A percentile compares a stretch with the other conserved stretches of the same genome.
These are phyloP conservation scores for Mystacides longicornis DNA, from an alignment of 2,888 invertebrate genomes.

Conservation along the genomic window DNA sequence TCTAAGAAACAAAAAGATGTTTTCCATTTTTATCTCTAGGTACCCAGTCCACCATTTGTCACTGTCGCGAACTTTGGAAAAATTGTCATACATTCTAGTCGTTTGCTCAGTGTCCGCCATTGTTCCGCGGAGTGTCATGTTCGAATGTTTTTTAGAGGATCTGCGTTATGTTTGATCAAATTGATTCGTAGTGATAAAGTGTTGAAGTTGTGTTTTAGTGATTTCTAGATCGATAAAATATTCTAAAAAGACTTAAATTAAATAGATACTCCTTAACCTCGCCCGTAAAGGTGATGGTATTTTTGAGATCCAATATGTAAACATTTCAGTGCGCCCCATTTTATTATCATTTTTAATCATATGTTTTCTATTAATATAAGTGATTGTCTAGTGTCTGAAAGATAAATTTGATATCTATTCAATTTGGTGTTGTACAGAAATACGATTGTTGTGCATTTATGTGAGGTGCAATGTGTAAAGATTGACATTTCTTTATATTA, in stretches of 20 bases:
- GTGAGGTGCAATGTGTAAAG: constrained; percentile 1
- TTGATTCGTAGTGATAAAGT: not conserved
- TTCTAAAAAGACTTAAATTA: not conserved
- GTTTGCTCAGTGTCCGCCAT: not conserved
- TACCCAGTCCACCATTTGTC: not conserved
- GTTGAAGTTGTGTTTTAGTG: not conserved
- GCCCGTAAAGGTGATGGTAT: constrained; percentile 10
- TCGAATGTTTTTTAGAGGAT: not conserved
- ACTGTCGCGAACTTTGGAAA: not conserved
- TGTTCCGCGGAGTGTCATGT: not conserved
- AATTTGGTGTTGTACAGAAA: not conserved
- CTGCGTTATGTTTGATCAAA: not conserved
- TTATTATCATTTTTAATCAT: not conserved
- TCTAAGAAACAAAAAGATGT: not conserved
- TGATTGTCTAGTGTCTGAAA: not conserved
- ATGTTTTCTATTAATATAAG: not conserved
- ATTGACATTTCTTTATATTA: constrained; percentile 1
- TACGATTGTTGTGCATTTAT: not conserved
- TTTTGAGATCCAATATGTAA: constrained; percentile 15
- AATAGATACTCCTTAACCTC: constrained; percentile 14
- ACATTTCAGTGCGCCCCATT: constrained; percentile 8
- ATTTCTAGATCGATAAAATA: not conserved
- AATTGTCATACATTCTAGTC: too few relatives aligned
- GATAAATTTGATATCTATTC: not conserved
- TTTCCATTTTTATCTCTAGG: not conserved